Evolutionary conservation across 37 sponge, comb jelly and placozoan genomes (phyloP).

Genomic region (Hexactinellida sp.): DNA sequence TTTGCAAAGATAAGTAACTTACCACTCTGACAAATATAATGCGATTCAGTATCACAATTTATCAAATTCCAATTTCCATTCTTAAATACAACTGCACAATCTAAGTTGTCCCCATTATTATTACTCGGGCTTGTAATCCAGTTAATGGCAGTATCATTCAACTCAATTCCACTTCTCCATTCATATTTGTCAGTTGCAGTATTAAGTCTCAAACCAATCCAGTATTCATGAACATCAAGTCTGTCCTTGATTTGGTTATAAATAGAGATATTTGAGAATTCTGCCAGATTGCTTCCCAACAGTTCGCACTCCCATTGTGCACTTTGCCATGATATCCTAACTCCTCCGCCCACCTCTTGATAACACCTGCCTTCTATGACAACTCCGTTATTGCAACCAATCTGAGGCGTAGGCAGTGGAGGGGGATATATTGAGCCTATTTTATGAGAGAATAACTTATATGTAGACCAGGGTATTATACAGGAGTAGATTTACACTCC

Average conservation of each 20-base stretch:
- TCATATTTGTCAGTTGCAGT: not conserved
- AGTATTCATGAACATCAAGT: not conserved
- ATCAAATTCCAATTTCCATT: too few species aligned
- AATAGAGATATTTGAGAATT: not conserved
- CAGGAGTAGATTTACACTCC: too few species aligned
- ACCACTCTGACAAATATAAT: too few species aligned
- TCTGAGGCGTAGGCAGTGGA: not conserved
- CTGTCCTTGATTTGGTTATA: not conserved
- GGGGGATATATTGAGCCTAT: not conserved
- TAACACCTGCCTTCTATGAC: not conserved
- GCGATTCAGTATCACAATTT: too few species aligned
- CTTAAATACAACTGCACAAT: too few species aligned
- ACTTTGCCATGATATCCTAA: not conserved
- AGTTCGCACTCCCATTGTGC: not conserved
- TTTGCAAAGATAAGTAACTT: too few species aligned
- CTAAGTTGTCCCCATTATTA: too few species aligned
- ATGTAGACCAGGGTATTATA: too few species aligned
- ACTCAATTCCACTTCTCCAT: not conserved
- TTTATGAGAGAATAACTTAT: too few species aligned
- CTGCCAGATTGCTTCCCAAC: not conserved
- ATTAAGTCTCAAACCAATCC: not conserved
- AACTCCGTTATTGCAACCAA: not conserved
- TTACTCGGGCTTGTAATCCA: too few species aligned
- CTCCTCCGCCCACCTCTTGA: not conserved
- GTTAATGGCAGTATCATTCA: not conserved